phyloP scores from a whole-genome alignment of 92 coral and sea anemone genomes.

The Parazoanthus swiftii region DNA sequence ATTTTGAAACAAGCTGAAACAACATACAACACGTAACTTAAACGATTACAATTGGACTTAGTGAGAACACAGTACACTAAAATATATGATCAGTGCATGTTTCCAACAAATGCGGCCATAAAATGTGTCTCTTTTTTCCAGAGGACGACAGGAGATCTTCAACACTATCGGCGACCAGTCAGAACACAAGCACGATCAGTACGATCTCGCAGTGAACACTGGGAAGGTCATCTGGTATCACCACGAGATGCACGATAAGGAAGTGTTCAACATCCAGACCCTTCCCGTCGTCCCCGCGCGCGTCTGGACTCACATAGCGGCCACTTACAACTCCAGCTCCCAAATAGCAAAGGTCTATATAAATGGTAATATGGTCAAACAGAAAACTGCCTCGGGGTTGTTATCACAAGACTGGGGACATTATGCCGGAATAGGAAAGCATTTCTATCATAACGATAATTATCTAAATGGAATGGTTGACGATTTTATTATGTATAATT shows the following conservation, averaged over 20 bases:
- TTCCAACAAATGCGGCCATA: not conserved
- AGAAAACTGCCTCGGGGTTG: constrained; percentile 87
- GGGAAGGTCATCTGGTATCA: constrained; percentile 96
- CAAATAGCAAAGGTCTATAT: constrained; percentile 90
- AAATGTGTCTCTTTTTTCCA: constrained; percentile 19
- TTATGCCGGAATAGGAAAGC: constrained; percentile 96
- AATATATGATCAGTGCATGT: not conserved
- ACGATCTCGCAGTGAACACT: constrained; percentile 85
- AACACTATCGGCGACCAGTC: constrained; percentile 97
- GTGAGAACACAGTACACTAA: no score
- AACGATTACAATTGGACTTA: not conserved
- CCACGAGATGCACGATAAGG: constrained; percentile 92
- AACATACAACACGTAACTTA: no score
- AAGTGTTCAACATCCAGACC: constrained; percentile 78
- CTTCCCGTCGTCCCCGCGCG: constrained; percentile 95
- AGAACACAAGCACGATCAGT: constrained; percentile 96
- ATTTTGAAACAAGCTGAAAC: no score
- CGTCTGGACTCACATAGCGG: constrained; percentile 88
- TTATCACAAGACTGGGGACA: constrained; percentile 99
- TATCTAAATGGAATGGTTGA: constrained; percentile 81
- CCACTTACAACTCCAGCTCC: constrained; percentile 73
- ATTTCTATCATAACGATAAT: constrained; percentile 70
- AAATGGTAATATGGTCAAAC: constrained; percentile 73
- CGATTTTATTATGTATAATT: constrained; percentile 93
- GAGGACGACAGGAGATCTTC: constrained; percentile 91